Evolutionary conservation across 2,113 vertebrate species (phyloP), one percentile per base, ranked within the genome.

Genomic region (Bujurquina vittata): DNA sequence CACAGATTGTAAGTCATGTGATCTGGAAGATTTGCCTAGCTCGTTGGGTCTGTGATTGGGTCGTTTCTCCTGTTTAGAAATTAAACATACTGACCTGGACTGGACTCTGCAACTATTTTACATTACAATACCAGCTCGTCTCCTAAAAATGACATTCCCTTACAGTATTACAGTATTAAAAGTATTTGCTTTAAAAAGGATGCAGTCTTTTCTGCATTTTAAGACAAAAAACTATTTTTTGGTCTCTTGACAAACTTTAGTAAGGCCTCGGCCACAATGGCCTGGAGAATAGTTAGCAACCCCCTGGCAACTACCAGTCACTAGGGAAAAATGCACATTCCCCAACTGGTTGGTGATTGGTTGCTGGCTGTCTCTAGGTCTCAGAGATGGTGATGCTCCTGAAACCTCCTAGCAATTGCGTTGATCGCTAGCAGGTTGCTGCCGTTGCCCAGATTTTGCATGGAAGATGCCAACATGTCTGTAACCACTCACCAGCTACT

Each of bases 361-460:
- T 6, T 65, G n/a, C 62, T 17, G n/a, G 43, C 14, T 3, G n/a
- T 26, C 62, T 23, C 35, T 65, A 43, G 35, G 62, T 23, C 22
- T 0, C 63, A 67, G 29, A 67, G 40, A 18, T 1, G 4, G 7
- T 67, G 43, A 9, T 29, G 63, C 43, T 46, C 0, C 22, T 10
- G 46, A 46, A 46, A 67, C 37, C 17, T 26, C 40, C 0, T 49
- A 29, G 63, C 26, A 15, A 29, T 69, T 69, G 63, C 14, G 18
- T 67, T 46, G 37, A 26, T 46, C 5, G 26, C 37, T 46, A 67
- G 15, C 63, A 17, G 63, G 26, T 18, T 8, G 14, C 63, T 22
- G 17, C 9, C 12, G 22, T 49, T 40, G 26, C 40, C 15, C 18
- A 29, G 7, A 69, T 26, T 67, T 67, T 46, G 63, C 40, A 49